These are phyloP conservation scores for Tympanoctomys barrerae DNA, from an alignment of 2,797 vertebrate species.

Conservation along the genomic window DNA sequence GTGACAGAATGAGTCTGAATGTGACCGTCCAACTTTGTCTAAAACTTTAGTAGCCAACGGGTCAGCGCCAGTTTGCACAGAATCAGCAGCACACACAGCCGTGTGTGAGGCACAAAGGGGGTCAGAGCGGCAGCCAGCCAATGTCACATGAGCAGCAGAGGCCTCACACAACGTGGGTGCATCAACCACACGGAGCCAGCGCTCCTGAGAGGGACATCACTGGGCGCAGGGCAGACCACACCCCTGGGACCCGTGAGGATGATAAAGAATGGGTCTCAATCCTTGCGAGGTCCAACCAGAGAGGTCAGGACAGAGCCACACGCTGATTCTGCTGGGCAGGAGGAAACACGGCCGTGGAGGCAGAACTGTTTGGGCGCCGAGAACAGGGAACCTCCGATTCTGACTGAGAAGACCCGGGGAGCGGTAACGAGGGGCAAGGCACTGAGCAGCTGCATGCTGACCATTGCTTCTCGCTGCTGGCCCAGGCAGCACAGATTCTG, in stretches of 20 bases:
- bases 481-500: not conserved
- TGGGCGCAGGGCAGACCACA: not conserved
- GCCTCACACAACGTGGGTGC: not conserved
- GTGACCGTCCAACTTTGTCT: not conserved
- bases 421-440: not conserved
- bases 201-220: not conserved
- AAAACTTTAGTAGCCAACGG: not conserved
- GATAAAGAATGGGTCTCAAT: not conserved
- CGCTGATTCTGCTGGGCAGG: not conserved
- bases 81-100: fast-evolving
- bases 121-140: not conserved
- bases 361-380: not conserved
- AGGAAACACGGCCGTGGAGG: not conserved
- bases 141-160: not conserved
- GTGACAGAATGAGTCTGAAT: not conserved
- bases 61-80: not conserved
- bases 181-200: fast-evolving
- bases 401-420: not conserved
- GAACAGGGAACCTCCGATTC: not conserved
- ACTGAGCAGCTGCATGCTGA: not conserved
- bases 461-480: not conserved
- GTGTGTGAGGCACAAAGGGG: not conserved
- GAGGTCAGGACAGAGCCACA: not conserved
- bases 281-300: not conserved
- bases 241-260: not conserved